Evolutionary conservation across 2,113 vertebrate genomes (phyloP).

Genomic region (Rhinopomastus cyanomelas): DNA sequence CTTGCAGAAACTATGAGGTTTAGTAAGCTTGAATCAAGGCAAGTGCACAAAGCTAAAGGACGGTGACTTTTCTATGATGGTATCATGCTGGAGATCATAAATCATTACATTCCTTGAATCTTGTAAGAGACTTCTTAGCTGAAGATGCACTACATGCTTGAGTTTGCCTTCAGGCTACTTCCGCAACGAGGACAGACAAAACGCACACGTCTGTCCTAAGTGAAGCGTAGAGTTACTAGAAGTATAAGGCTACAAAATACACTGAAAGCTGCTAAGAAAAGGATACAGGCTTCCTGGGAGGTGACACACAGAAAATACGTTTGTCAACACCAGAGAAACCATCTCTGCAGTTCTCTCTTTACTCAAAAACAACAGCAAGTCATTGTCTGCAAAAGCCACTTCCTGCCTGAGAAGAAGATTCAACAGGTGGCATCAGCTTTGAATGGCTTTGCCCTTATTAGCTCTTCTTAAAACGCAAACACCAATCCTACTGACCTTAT

Average conservation of each 20-base stretch:
- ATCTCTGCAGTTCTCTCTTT: background rate
- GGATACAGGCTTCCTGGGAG: background rate
- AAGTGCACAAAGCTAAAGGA: background rate
- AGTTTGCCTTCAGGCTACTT: background rate
- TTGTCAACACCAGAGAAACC: background rate
- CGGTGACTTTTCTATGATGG: background rate
- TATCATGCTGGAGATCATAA: background rate
- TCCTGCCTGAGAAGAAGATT: background rate
- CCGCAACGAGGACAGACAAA: background rate
- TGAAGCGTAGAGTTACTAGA: background rate
- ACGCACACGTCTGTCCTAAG: background rate
- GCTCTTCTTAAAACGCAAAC: background rate
- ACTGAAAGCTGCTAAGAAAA: background rate
- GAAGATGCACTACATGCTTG: background rate
- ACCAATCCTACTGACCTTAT: background rate
- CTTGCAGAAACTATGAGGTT: background rate
- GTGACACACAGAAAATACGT: background rate
- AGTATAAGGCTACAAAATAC: background rate
- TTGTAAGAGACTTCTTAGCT: background rate
- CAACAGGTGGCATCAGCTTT: background rate
- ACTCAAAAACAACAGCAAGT: accelerated
- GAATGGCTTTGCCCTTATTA: background rate
- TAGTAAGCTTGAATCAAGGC: background rate
- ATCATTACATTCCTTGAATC: background rate
- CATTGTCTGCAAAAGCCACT: background rate